Evolutionary conservation across 1,140 invertebrate genomes (phyloP), one percentile per base, ranked within the genome.

Genomic region (Zaprionus kolodkinae): DNA sequence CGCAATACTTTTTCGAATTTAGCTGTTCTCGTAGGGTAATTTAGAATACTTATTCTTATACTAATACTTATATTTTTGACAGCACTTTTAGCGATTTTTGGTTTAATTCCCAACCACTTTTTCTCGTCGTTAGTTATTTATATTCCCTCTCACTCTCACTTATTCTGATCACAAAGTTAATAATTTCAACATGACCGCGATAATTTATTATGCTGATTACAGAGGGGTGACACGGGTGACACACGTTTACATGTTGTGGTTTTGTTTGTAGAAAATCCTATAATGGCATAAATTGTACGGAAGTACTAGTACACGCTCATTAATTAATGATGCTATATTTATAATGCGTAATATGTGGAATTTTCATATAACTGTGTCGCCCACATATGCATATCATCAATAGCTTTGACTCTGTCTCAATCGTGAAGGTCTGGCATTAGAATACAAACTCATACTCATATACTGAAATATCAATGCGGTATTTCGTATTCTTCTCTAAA

Each of bases 401-500:
- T 52, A 61, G 40, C 63, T 74, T 65, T 67, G 61, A 73, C n/a
- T 33, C 72, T 71, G 83, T 60, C 15, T 21, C 36, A 33, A 57
- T 63, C 79, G 45, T 38, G 68, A 71, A 72, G 70, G 70, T 48
- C 75, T 40, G 43, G 38, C 69, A 86, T 72, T 86, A 78, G 82
- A 85, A 84, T 84, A 73, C 50, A n/a, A n/a, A n/a, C n/a, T n/a
- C n/a, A n/a, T n/a, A 25, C 50, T 13, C 2, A n/a, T 13, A 33
- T 13, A 7, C 6, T n/a, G 21, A 55, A 33, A 27, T 27, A 33
- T 65, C 17, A 55, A 65, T 27, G 25, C 50, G 17, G 62, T 27
- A 55, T 65, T 65, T 65, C 48, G 33, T 65, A 65, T 72, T 65
- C 15, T 45, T 72, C 45, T 36, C 45, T 36, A 52, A 63, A 66